phyloP scores from a whole-genome alignment of 1,140 invertebrate genomes.

The Hestina assimilis region DNA sequence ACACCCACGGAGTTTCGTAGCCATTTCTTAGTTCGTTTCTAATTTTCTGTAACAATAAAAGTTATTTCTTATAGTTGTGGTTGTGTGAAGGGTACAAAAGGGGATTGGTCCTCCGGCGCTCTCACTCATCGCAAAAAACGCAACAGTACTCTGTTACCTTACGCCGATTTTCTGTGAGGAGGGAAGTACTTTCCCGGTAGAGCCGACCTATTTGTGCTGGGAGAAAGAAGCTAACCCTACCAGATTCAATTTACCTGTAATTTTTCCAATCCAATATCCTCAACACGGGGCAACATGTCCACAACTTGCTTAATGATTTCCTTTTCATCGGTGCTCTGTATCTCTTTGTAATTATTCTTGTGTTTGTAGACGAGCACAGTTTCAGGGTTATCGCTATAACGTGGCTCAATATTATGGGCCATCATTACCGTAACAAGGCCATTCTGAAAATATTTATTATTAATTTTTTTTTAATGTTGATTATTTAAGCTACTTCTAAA shows the following conservation, averaged over 20 bases:
- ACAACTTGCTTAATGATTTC: conserved; percentile 51
- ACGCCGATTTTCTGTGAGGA: too few species aligned
- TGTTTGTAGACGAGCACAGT: conserved; percentile 46
- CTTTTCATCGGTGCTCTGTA: conserved; percentile 49
- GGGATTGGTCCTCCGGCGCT: too few species aligned
- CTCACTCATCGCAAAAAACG: too few species aligned
- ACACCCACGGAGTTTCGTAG: conserved; percentile 43
- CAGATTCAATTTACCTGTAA: conserved; percentile 49
- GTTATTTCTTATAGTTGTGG: not conserved
- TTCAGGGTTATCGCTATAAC: conserved; percentile 41
- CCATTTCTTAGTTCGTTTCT: conserved; percentile 46
- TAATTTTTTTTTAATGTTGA: too few species aligned
- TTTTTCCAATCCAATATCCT: conserved; percentile 46
- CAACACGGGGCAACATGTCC: conserved; percentile 43
- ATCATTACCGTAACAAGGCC: conserved; percentile 42
- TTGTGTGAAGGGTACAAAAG: too few species aligned
- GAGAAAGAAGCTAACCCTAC: not conserved
- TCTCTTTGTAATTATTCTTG: conserved; percentile 38
- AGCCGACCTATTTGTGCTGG: too few species aligned
- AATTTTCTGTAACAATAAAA: conserved; percentile 41
- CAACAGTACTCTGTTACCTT: too few species aligned
- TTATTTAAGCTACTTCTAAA: too few species aligned
- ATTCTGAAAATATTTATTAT: conserved; percentile 57
- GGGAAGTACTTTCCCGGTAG: too few species aligned
- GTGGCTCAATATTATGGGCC: conserved; percentile 43